These are phyloP conservation scores for Dendrolimus kikuchii DNA, from an alignment of 1,140 invertebrate genomes.

Conservation along the genomic window DNA sequence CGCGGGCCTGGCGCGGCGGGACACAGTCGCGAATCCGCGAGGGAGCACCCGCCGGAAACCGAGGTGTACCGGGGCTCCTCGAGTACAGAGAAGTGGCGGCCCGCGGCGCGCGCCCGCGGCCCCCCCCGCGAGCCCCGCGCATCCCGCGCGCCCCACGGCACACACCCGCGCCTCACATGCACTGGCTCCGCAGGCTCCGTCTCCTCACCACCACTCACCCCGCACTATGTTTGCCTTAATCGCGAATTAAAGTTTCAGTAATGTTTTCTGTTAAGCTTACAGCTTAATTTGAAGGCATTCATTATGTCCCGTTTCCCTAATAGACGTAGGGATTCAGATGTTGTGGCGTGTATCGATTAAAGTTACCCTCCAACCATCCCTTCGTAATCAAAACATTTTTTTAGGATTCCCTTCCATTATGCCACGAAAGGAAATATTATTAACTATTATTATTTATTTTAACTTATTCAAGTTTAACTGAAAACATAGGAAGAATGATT, in stretches of 20 bases:
- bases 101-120: conserved; percentile 48
- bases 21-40: conserved; percentile 54
- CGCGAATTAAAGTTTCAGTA: conserved; percentile 67
- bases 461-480: no score
- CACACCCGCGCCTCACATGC: conserved; percentile 42
- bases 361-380: no score
- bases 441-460: no score
- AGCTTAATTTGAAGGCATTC: conserved; percentile 61
- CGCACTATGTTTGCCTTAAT: conserved; percentile 71
- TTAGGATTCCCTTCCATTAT: no score
- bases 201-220: conserved; percentile 72
- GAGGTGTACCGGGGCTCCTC: conserved; percentile 65
- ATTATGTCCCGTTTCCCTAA: conserved; percentile 32
- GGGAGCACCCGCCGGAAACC: conserved; percentile 65
- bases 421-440: no score
- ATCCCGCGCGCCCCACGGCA: conserved; percentile 20
- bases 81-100: conserved; percentile 64
- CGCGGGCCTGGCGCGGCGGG: conserved; percentile 44
- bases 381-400: no score
- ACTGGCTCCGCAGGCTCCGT: conserved; percentile 53
- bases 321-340: conserved; percentile 10
- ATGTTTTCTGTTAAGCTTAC: conserved; percentile 64
- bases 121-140: conserved; percentile 33
- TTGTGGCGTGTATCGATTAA: no score
- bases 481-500: no score